Conservation (phyloP, 2,113 vertebrate species). For the Tupaia tana region DNA sequence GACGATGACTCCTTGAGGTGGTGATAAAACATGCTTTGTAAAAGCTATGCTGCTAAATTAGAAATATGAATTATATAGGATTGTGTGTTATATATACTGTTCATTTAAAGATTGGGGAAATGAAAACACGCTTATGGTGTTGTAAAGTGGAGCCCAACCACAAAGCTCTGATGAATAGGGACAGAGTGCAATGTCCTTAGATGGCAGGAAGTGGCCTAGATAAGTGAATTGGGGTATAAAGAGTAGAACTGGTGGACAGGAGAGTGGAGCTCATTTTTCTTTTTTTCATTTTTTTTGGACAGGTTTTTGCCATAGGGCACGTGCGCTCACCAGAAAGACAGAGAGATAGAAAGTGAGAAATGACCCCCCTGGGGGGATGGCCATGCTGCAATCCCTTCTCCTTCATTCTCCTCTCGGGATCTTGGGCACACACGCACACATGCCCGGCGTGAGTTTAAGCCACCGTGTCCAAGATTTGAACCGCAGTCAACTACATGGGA, state of each 20-base stretch:
- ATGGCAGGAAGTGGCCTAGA: neutral
- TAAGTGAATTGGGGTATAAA: rapidly evolving
- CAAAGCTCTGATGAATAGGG: neutral
- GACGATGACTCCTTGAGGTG: neutral
- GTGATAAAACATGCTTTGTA: neutral
- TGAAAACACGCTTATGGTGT: neutral
- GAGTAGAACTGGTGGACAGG: no score
- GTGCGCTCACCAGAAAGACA: no score
- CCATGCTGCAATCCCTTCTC: no score
- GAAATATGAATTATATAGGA: neutral
- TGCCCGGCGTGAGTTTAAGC: no score
- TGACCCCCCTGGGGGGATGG: no score
- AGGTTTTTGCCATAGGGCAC: no score
- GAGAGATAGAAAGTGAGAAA: no score
- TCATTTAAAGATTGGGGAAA: neutral
- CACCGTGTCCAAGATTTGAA: no score
- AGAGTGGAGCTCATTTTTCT: neutral
- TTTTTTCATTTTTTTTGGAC: no score
- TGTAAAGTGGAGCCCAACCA: neutral
- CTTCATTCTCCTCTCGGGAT: no score
- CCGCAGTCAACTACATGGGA: no score
- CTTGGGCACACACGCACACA: no score
- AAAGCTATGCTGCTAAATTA: neutral
- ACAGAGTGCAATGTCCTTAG: neutral
- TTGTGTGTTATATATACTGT: neutral